Percentiles rank a stretch among this genome's conserved stretches.
phyloP scores from a whole-genome alignment of 2,113 vertebrate genomes.

The Antennarius striatus region DNA sequence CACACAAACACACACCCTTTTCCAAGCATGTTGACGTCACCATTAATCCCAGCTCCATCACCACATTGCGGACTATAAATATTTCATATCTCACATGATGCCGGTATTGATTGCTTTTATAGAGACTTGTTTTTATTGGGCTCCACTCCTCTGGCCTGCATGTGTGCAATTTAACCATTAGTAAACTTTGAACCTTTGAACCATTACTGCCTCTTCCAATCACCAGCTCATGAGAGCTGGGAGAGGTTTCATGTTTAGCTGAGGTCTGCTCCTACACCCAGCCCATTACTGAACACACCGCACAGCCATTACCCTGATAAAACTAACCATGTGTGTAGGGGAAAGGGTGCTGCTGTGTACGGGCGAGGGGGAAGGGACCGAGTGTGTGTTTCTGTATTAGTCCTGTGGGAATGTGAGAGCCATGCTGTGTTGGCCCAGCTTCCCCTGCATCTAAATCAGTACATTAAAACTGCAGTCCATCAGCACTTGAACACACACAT shows the following conservation, averaged over 20 bases:
- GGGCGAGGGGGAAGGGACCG: constrained; percentile 34
- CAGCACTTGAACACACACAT: constrained; percentile 25
- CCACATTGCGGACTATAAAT: background rate
- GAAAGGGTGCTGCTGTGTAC: constrained; percentile 52
- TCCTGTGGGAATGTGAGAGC: constrained; percentile 59
- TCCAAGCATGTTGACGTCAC: background rate
- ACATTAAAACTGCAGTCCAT: constrained; percentile 63
- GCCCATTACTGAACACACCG: constrained; percentile 58
- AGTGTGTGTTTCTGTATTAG: constrained; percentile 34
- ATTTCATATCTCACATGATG: constrained; percentile 30
- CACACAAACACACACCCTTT: background rate
- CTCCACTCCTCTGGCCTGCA: constrained; percentile 6
- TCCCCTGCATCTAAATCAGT: constrained; percentile 69
- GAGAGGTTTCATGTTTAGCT: constrained; percentile 43
- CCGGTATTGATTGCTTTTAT: constrained; percentile 25
- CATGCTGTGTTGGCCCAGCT: constrained; percentile 49
- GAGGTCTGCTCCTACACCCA: constrained; percentile 5
- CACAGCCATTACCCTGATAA: constrained; percentile 70
- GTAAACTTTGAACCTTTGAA: constrained; percentile 59
- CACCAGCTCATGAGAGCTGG: constrained; percentile 30
- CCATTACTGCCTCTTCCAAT: constrained; percentile 41
- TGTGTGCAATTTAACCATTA: constrained; percentile 28
- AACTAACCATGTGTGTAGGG: constrained; percentile 73
- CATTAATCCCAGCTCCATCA: constrained; percentile 11
- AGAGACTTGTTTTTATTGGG: constrained; percentile 26